Evolutionary conservation across 2,888 invertebrate species (phyloP).

Genomic region (Pyralis farinalis): DNA sequence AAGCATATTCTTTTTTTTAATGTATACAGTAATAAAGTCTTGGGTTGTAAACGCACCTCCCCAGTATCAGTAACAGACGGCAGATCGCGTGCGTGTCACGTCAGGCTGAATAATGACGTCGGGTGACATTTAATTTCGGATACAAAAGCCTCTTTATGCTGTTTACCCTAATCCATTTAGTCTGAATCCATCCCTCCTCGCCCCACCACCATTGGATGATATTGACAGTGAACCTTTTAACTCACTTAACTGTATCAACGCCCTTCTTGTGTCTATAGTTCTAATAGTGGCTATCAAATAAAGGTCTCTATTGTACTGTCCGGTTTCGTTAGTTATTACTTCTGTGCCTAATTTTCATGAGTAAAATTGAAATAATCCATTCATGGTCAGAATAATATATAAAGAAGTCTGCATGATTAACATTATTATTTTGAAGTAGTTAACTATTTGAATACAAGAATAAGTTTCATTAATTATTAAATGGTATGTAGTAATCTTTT

Average conservation of each 20-base stretch:
- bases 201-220: slow-evolving; percentile 32
- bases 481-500: too few relatives aligned
- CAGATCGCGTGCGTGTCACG: slow-evolving; percentile 64
- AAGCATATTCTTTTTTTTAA: too few relatives aligned
- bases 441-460: too few relatives aligned
- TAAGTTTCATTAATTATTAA: too few relatives aligned
- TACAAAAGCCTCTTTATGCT: slow-evolving; percentile 78
- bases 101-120: slow-evolving; percentile 70
- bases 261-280: slow-evolving; percentile 18
- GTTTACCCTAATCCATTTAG: slow-evolving; percentile 74
- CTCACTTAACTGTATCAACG: slow-evolving; percentile 49
- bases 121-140: slow-evolving; percentile 77
- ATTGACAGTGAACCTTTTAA: slow-evolving; percentile 56
- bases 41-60: slow-evolving; percentile 34
- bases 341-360: not conserved
- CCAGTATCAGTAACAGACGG: slow-evolving; percentile 38
- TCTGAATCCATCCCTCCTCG: slow-evolving; percentile 21
- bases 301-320: not conserved
- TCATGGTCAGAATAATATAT: too few relatives aligned
- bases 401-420: too few relatives aligned
- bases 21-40: too few relatives aligned
- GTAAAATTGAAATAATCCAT: too few relatives aligned
- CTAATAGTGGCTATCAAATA: not conserved
- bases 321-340: not conserved
- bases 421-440: too few relatives aligned